phyloP scores from a whole-genome alignment of 2,113 vertebrate genomes.

The Anseranas semipalmata region DNA sequence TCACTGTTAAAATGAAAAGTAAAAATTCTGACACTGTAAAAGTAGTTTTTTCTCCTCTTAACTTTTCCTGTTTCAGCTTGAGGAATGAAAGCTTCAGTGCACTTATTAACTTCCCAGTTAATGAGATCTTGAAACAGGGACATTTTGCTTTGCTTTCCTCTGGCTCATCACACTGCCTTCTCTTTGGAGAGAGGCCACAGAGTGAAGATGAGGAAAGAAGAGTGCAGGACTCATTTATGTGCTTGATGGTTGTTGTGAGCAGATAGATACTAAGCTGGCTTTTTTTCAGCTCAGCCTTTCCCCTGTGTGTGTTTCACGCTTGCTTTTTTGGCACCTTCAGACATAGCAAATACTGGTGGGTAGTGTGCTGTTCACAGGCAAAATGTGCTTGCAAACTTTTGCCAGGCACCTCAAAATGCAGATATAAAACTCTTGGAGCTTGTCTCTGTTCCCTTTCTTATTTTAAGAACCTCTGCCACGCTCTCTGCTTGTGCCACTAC shows the following conservation, averaged over 20 bases:
- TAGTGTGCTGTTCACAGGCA: slow-evolving; percentile 15
- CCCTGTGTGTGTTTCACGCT: slow-evolving; percentile 15
- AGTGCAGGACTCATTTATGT: slow-evolving; percentile 28
- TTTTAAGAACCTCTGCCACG: not conserved
- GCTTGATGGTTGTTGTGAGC: slow-evolving; percentile 15
- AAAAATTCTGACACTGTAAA: not conserved
- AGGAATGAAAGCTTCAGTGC: slow-evolving; percentile 55
- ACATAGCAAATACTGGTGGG: not conserved
- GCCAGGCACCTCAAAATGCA: not conserved
- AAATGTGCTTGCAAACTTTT: slow-evolving; percentile 25
- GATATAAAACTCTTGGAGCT: not conserved
- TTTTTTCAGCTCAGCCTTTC: slow-evolving; percentile 23
- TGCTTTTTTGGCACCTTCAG: slow-evolving; percentile 38
- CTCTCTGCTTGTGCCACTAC: accelerated
- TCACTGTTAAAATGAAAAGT: slow-evolving; percentile 1
- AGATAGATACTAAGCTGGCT: slow-evolving; percentile 45
- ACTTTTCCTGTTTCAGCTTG: slow-evolving; percentile 27
- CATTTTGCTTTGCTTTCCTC: slow-evolving; percentile 33
- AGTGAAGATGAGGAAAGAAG: slow-evolving; percentile 31
- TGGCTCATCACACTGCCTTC: slow-evolving; percentile 21
- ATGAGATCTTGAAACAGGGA: slow-evolving; percentile 52
- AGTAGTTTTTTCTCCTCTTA: not conserved
- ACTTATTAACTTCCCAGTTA: slow-evolving; percentile 61
- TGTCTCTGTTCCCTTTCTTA: not conserved
- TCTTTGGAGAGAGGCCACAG: slow-evolving; percentile 56